Base-by-base conservation (phyloP, 2,113 vertebrate genomes). In the Cyanistes caeruleus region DNA sequence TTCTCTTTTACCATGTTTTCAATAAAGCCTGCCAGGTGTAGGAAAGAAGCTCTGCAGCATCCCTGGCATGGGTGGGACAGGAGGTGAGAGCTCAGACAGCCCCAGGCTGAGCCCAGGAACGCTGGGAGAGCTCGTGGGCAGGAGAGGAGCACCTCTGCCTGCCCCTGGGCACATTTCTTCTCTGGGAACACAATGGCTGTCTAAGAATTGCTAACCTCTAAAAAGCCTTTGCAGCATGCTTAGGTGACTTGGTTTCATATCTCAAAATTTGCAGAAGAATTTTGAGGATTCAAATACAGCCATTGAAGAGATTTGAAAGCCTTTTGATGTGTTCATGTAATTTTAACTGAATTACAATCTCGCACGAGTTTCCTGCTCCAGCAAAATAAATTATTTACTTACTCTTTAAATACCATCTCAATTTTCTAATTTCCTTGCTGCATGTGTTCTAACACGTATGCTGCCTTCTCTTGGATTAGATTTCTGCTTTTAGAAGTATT, bases 41-140 rank as follows among this genome's bases (percentile, higher is more conserved):
- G 9, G 4, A 49, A 2, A 79, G 49, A 46, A 70, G 20, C 16
- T 33, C 18, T 22, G 59, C 10, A 56, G 60, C 35, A 53, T 17
- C 56, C 53, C 17, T 3, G 56, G 39, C 1, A 8, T 3, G 8
- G 59, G 30, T 11, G 1, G 2, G 7, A 3, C 41, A 2, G 1
- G 15, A 7, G 19, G 11, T 2, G 21, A 8, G 72, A 37, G 33
- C 41, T 30, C 44, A 16, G 7, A 15, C 2, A 6, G 65, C 16
- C 9, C 14, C 28, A 13, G 25, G n/a, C 41, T 68, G 35, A 16
- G 22, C 28, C 15, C 15, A 27, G 60, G 59, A 58, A 11, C 23
- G 2, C 2, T 1, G 1, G 20, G 43, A 58, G 39, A 39, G 30
- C 23, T 33, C 20, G 0, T 1, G 37, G 35, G 5, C 2, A 8